These are phyloP conservation scores for Pangasius sanitwongsei DNA, from an alignment of 2,797 vertebrate genomes.

Conservation along the genomic window DNA sequence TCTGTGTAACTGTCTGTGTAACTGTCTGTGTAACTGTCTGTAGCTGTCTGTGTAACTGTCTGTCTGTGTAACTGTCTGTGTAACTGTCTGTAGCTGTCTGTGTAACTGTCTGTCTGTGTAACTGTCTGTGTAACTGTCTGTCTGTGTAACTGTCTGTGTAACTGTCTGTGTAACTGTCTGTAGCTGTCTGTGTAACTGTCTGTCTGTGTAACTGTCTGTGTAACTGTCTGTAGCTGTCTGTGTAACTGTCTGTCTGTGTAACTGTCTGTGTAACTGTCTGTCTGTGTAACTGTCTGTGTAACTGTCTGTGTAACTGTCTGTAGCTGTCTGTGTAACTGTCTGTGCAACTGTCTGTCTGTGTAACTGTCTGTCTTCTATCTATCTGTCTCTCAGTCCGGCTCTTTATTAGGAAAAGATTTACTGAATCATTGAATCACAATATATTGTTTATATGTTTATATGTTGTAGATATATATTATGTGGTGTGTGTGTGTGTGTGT, in stretches of 20 bases:
- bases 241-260: not conserved
- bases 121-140: not conserved
- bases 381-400: not conserved
- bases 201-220: not conserved
- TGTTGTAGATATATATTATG: not conserved
- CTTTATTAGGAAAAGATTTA: not conserved
- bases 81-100: not conserved
- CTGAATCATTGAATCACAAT: not conserved
- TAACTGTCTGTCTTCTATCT: not conserved
- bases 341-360: not conserved
- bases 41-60: not conserved
- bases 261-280: not conserved
- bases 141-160: not conserved
- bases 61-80: not conserved
- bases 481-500: constrained; percentile 6
- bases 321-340: not conserved
- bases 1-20: not conserved
- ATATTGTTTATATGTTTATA: not conserved
- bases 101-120: not conserved
- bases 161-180: not conserved
- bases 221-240: not conserved
- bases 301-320: no score
- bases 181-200: not conserved
- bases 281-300: not conserved
- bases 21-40: not conserved